Evolutionary conservation across 2,888 invertebrate species (phyloP).

Genomic region (Lasioglossum calceatum): DNA sequence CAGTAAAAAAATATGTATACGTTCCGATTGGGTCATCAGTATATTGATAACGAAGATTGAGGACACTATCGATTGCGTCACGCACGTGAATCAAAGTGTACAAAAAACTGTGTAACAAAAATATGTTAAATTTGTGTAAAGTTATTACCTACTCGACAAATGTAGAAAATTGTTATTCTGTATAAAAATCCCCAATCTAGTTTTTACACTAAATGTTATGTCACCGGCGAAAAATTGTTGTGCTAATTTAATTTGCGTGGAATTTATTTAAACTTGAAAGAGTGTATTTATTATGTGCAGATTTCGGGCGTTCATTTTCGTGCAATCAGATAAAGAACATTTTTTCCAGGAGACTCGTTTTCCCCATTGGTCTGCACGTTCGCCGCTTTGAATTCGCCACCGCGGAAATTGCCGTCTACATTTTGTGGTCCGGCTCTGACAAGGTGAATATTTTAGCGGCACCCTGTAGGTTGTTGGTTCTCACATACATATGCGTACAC

Average conservation of each 20-base stretch:
- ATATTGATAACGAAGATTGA: constrained; percentile 52
- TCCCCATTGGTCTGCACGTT: constrained; percentile 44
- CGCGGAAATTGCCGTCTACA: constrained; percentile 70
- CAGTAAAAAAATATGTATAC: constrained; percentile 25
- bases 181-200: background rate
- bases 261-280: background rate
- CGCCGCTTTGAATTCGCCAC: constrained; percentile 67
- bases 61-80: constrained; percentile 16
- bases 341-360: constrained; percentile 36
- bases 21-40: constrained; percentile 15
- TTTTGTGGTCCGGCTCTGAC: constrained; percentile 67
- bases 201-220: background rate
- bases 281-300: constrained; percentile 26
- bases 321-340: constrained; percentile 33
- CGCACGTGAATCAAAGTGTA: background rate
- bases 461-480: constrained; percentile 60
- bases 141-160: background rate
- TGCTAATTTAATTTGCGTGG: background rate
- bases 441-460: constrained; percentile 75
- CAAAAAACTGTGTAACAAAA: background rate
- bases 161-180: background rate
- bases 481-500: constrained; percentile 58
- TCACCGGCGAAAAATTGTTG: background rate
- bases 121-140: background rate
- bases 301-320: background rate